A percentile compares a stretch with the other conserved stretches of the same genome.
Evolutionary conservation across 1,140 invertebrate genomes (phyloP).

Genomic region (Ceratosolen fusciceps): DNA sequence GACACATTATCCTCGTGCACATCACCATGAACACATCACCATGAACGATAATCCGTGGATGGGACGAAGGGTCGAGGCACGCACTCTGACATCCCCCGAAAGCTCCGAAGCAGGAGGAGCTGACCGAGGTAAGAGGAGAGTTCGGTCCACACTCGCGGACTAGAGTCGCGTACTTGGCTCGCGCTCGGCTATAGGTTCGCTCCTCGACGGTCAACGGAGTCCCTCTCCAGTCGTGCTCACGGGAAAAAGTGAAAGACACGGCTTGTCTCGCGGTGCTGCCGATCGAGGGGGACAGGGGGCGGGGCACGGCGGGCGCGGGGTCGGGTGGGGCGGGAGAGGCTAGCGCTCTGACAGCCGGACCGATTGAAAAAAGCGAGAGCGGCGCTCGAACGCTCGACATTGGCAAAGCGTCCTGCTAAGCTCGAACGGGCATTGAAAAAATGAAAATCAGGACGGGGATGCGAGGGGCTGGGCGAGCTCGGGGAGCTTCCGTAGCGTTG

Average conservation of each 20-base stretch:
- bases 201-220: not conserved
- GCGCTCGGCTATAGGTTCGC: not conserved
- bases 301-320: not conserved
- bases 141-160: not conserved
- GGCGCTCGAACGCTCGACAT: no score
- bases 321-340: not conserved
- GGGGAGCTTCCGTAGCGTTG: no score
- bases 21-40: not conserved
- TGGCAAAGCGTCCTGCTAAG: no score
- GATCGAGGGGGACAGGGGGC: not conserved
- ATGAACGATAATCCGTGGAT: not conserved
- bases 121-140: not conserved
- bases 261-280: not conserved
- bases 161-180: not conserved
- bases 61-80: not conserved
- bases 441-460: no score
- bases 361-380: not conserved
- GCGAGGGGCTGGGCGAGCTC: no score
- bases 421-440: no score
- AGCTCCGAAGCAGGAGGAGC: not conserved
- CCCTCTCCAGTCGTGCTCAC: not conserved
- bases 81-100: not conserved
- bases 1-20: not conserved
- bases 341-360: not conserved
- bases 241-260: slow-evolving; percentile 36